Evolutionary conservation across 53 echinoderm and acorn worm genomes (phyloP), one percentile per base, ranked within the genome.

Genomic region (Paelopatides confundens): DNA sequence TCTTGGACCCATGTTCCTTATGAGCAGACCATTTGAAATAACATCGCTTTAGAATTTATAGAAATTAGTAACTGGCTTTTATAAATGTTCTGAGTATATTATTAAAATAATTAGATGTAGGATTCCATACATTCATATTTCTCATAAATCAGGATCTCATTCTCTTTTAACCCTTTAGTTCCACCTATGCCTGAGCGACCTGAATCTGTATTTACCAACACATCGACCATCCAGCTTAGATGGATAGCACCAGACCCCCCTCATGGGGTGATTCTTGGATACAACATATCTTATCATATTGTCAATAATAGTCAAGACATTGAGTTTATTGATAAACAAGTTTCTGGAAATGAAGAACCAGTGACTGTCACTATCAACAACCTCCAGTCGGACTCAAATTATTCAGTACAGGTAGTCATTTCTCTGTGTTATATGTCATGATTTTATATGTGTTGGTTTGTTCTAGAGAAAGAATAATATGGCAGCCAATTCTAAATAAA

Each of bases 211-310:
- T 83, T 68, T 12, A 81, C 66, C 29, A 89, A 90, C 67, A 47
- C 86, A 9, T 62, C 90, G 0, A 85, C 89, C 46, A 84, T 95
- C 51, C 89, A 91, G 4, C 82, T 95, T 2, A 50, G 76, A 70
- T 95, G 95, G 95, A 52, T 71, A 12, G 71, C 83, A 6, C 95
- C 95, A 5, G 69, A 91, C 66, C 93, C 91, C 17, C 93, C 93
- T 7, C 52, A 86, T 29, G 95, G 93, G 15, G 89, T 85, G 46
- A 93, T 95, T 53, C 82, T 91, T 13, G 85, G 85, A 0, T 95
- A 95, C 47, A 62, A 89, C 35, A 69, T 94, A 90, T 85, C 82
- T 85, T 85, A 90, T 26, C 36, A 49, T 62, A 35, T 0, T 15
- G 35, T 2, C n/a, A 13, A 39, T 46, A 24, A 2, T 77, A 32